These are phyloP conservation scores for Cassiopea xamachana DNA, from an alignment of 30 jellyfish, hydroid and myxozoan genomes.

Conservation along the genomic window DNA sequence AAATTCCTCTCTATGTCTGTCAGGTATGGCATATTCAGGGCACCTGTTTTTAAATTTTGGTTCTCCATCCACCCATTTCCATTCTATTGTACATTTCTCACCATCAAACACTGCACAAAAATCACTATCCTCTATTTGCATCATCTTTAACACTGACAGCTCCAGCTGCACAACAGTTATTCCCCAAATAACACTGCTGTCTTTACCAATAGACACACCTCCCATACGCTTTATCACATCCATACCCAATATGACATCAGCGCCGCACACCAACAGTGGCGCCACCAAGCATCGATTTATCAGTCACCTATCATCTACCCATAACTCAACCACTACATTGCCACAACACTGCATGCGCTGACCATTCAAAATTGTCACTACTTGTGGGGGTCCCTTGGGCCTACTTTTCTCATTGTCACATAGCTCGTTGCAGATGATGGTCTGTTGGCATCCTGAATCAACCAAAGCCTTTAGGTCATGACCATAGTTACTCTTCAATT, in stretches of 20 bases:
- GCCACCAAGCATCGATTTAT: not conserved
- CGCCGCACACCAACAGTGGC: constrained; percentile 1
- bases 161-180: constrained; percentile 4
- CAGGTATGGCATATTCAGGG: not conserved
- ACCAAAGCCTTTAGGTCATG: not conserved
- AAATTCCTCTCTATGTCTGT: not conserved
- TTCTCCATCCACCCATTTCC: constrained; percentile 31
- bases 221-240: constrained; percentile 1
- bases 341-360: constrained; percentile 18
- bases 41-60: not conserved
- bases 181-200: constrained; percentile 6
- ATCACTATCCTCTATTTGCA: constrained; percentile 8
- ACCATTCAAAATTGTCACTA: constrained; percentile 20
- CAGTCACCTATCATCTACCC: not conserved
- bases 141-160: not conserved
- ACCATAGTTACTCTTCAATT: not conserved
- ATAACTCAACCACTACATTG: not conserved
- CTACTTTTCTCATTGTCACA: not conserved
- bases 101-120: constrained; percentile 13
- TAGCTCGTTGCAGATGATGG: not conserved
- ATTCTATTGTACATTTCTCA: constrained; percentile 20
- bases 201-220: constrained; percentile 14
- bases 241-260: not conserved
- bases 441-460: not conserved
- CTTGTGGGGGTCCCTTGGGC: not conserved